phyloP scores from a whole-genome alignment of 2,797 vertebrate species.

The Channallabes apus region DNA sequence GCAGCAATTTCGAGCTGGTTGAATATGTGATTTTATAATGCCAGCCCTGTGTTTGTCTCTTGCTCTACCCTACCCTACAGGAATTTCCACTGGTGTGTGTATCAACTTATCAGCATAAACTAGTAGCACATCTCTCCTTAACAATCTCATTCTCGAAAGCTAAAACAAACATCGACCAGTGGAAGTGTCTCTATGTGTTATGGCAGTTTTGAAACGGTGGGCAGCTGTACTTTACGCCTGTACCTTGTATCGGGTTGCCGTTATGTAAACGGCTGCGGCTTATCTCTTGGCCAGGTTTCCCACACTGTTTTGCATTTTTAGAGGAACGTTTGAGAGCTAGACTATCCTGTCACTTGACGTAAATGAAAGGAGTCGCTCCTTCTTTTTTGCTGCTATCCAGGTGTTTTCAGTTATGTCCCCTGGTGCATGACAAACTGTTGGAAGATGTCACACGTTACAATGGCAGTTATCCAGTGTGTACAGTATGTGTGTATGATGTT shows the following conservation, averaged over 20 bases:
- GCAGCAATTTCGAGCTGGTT: background rate
- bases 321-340: conserved; percentile 54
- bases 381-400: conserved; percentile 22
- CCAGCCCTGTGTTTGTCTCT: background rate
- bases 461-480: background rate
- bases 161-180: conserved; percentile 61
- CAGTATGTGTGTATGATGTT: background rate
- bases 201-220: conserved; percentile 70
- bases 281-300: conserved; percentile 69
- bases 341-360: conserved; percentile 36
- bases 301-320: conserved; percentile 66
- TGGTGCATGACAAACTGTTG: conserved; percentile 37
- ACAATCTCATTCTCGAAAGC: conserved; percentile 48
- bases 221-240: conserved; percentile 59
- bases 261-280: conserved; percentile 69
- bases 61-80: background rate
- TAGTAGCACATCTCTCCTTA: conserved; percentile 18
- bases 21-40: conserved; percentile 23
- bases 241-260: conserved; percentile 51
- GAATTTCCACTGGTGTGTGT: conserved; percentile 25
- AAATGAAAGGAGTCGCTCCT: conserved; percentile 40
- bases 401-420: conserved; percentile 50
- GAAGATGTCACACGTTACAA: conserved; percentile 17
- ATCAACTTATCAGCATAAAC: background rate
- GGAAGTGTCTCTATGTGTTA: conserved; percentile 46